Base-by-base conservation (phyloP, 2,113 vertebrate genomes). In the Grantiella picta region DNA sequence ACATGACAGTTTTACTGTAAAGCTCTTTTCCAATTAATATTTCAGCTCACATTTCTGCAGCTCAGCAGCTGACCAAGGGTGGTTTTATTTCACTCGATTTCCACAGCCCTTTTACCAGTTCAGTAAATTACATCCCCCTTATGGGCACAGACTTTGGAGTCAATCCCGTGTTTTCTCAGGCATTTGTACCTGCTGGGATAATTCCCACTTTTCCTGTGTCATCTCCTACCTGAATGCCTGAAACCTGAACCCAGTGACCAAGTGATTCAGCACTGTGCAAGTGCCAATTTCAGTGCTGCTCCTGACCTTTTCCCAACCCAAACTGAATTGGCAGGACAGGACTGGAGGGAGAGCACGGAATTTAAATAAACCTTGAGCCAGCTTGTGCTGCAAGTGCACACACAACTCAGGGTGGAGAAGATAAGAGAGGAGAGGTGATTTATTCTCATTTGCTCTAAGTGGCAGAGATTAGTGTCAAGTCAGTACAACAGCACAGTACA, bases 391-490 rank as follows among this genome's bases (percentile, higher is more conserved):
- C 89, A 61, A 84, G 91, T 35, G 77, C 83, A 64, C 85, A 56
- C 77, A 42, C 83, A 91, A 61, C 64, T 70, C 79, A 7, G 93
- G 72, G 56, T 85, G 85, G 76, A 19, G 79, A 16, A 94, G 95
- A 94, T 61, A 91, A 93, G 90, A 59, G 92, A n/a, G 86, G 49
- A 95, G 94, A 93, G 90, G 89, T 95, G 94, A 97, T 95, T 95
- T 96, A 93, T 95, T 94, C 94, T 96, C 95, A 96, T 95, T 95
- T 93, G 86, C 84, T 95, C 77, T 96, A 95, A 97, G 94, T 96
- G 94, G 94, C 81, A 96, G 85, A 95, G 96, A 97, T 97, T 97
- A 97, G 95, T 92, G 95, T 97, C 97, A 97, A 93, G 82, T 76
- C 93, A 86, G 86, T 94, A 89, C 94, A 96, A 91, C 72, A 77